Percentiles rank a stretch among this genome's conserved stretches.
These are phyloP conservation scores for Halcyon badia DNA, from an alignment of 2,797 vertebrate genomes.

Conservation along the genomic window DNA sequence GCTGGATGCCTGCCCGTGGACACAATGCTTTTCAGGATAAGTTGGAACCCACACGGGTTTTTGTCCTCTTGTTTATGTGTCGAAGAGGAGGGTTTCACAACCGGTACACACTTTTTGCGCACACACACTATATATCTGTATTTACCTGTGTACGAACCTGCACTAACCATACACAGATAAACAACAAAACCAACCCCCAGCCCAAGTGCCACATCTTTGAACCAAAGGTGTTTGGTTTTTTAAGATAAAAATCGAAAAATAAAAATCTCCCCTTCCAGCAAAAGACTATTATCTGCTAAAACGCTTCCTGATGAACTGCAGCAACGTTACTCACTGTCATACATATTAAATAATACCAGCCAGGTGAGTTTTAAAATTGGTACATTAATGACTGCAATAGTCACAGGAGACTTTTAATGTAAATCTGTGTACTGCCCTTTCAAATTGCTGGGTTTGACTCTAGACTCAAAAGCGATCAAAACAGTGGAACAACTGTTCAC, in stretches of 20 bases:
- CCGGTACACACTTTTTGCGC: not conserved
- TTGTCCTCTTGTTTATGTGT: conserved; percentile 69
- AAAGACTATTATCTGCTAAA: not conserved
- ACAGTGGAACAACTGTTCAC: not conserved
- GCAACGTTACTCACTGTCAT: not conserved
- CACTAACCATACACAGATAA: not conserved
- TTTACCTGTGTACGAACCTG: not conserved
- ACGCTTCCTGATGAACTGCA: not conserved
- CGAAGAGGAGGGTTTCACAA: not conserved
- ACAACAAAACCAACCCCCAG: not conserved
- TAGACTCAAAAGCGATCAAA: not conserved
- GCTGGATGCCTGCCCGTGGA: conserved; percentile 90
- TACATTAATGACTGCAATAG: conserved; percentile 31
- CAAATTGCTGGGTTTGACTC: conserved; percentile 13
- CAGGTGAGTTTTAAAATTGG: conserved; percentile 22
- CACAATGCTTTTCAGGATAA: conserved; percentile 85
- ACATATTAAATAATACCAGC: not conserved
- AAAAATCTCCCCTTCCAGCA: not conserved
- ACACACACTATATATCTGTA: not conserved
- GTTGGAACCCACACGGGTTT: conserved; percentile 83
- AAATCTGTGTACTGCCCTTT: conserved; percentile 22
- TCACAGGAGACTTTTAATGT: not conserved
- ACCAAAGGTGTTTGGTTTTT: not conserved
- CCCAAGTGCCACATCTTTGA: not conserved
- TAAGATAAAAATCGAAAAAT: not conserved